phyloP scores from a whole-genome alignment of 1,140 invertebrate species.

The Geopemphigus sp. region DNA sequence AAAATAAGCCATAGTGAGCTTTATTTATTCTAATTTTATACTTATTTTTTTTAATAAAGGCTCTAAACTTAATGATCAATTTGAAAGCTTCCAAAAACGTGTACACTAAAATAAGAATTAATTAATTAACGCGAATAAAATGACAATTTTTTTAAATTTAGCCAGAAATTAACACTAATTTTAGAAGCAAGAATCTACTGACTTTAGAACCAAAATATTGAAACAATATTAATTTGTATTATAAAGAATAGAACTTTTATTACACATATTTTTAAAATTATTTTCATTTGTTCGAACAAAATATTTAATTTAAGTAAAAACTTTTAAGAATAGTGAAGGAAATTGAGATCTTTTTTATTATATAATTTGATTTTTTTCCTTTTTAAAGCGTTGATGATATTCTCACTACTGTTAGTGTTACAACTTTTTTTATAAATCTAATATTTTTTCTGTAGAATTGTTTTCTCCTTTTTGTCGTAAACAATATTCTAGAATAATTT shows the following conservation, averaged over 20 bases:
- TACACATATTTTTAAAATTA: neutral
- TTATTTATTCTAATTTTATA: neutral
- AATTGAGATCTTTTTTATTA: constrained; percentile 31
- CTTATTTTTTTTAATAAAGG: constrained; percentile 8
- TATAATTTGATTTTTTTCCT: neutral
- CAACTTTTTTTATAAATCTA: constrained; percentile 34
- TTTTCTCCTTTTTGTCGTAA: neutral
- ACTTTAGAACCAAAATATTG: neutral
- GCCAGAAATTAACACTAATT: constrained; percentile 6
- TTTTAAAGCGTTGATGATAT: constrained; percentile 10
- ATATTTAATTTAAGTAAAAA: constrained; percentile 31
- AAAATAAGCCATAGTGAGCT: constrained; percentile 18
- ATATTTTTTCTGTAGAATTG: constrained; percentile 3
- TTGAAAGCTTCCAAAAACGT: neutral
- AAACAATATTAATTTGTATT: neutral
- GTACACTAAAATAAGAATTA: neutral
- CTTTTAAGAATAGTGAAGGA: constrained; percentile 19
- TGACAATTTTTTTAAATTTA: constrained; percentile 1
- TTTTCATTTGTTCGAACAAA: neutral
- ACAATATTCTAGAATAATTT: neutral
- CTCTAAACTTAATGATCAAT: constrained; percentile 13
- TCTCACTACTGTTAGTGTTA: constrained; percentile 14
- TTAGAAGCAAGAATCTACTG: neutral
- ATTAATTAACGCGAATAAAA: constrained; percentile 23
- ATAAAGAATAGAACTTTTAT: neutral